Evolutionary conservation across 2,888 invertebrate species (phyloP), one percentile per base, ranked within the genome.

Genomic region (Subacronicta megacephala): DNA sequence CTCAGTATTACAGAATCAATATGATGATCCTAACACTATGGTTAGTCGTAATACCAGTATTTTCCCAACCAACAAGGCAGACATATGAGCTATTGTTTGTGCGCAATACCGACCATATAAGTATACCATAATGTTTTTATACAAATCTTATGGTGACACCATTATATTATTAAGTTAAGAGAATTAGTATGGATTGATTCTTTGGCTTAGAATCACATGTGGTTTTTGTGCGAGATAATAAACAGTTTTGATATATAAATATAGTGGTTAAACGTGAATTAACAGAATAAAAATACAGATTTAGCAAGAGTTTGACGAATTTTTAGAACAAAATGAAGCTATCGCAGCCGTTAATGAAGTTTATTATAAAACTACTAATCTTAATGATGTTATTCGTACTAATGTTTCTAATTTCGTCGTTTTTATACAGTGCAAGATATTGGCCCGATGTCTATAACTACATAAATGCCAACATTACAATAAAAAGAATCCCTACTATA

Each of bases 381-480:
- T 36, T 91, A 46, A 55, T 90, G 57, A 90, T 93, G 65, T 58
- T 93, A 10, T 82, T 90, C 1, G 86, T 90, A 1, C 75, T 88
- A 56, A 41, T 93, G 42, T 90, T 87, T 15, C 62, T 94, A 12
- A 78, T 93, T 78, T 84, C 89, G 15, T 65, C 82, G 0, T 72
- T 90, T 33, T 47, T 93, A 12, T 93, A 91, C 55, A 92, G 91
- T 71, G 77, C 82, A 0, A 84, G 81, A 55, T 93, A 90, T 59
- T 94, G 92, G 93, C 89, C 89, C 0, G 93, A 94, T 66, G 68
- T 93, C 0, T 87, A 93, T 40, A 91, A 86, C 52, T 93, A 93
- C 52, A 78, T 92, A 9, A 88, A 90, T 36, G 87, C 90, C 0
- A 92, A 94, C 64, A 89, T 94, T 23, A 93, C 93, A 0, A 92